Evolutionary conservation across 2,113 vertebrate species (phyloP), one percentile per base, ranked within the genome.

Genomic region (Tenebrosternarchus preto): DNA sequence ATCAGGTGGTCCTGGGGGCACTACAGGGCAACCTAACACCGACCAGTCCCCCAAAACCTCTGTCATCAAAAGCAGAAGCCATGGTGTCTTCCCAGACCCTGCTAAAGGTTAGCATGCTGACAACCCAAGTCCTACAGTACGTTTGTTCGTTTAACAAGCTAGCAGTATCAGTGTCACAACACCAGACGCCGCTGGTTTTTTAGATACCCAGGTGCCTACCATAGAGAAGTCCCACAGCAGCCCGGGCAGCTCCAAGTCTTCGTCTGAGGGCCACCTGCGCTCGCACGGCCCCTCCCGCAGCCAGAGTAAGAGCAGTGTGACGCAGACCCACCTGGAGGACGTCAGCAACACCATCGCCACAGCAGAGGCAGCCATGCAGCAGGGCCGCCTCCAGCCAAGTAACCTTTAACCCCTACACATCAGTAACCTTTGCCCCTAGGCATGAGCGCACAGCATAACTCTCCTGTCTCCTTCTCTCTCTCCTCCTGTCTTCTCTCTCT

Each of bases 141-240:
- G 2, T 50, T 50, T 12, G 1, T 15, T 15, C 43, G 15, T 15
- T 50, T 3, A 50, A 12, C 43, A 2, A 12, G 8, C 11, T 5
- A 60, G 11, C 64, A 61, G 17, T 16, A 83, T 11, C 25, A 83
- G 27, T 78, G 36, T 29, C 39, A 80, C 20, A 55, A 43, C n/a
- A 71, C 53, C 22, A 66, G 56, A 36, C 67, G 1, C 79, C 31
- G 61, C 60, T 75, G 77, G 46, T 78, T 50, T 78, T 50, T 43
- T 92, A 97, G 97, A 98, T 85, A 95, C 96, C 93, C 97, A 97
- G 92, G 93, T 97, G 84, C 85, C 96, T 81, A 96, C 97, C 88
- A 95, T 99, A 90, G 98, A 99, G 92, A 99, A 99, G 93, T 98
- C 96, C 59, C 96, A 98, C 88, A 99, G 98, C 92, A 99, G 98